Evolutionary conservation across 2,113 vertebrate genomes (phyloP).

Genomic region (Marmota monax): DNA sequence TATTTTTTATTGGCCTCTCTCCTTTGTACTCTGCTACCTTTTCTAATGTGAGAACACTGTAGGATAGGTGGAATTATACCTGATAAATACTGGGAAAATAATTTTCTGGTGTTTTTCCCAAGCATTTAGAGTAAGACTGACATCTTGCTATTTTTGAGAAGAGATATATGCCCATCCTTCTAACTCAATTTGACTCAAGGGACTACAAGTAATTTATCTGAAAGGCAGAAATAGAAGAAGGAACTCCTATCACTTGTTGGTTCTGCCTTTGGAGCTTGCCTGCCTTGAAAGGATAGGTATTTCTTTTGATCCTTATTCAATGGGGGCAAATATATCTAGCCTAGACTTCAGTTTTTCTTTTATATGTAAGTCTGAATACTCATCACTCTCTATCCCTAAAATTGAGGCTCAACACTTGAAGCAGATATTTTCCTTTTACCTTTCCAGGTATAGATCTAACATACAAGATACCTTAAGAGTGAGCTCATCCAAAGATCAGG

Average conservation of each 20-base stretch:
- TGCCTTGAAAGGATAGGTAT: neutral
- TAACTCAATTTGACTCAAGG: neutral
- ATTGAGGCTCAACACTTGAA: neutral
- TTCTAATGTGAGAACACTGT: neutral
- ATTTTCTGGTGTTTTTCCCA: neutral
- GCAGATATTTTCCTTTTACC: neutral
- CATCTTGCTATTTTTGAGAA: neutral
- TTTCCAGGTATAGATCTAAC: neutral
- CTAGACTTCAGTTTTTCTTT: neutral
- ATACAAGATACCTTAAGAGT: neutral
- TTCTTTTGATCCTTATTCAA: neutral
- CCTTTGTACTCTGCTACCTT: neutral
- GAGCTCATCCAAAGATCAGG: neutral
- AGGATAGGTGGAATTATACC: neutral
- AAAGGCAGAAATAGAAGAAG: neutral
- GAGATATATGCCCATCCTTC: neutral
- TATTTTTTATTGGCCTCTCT: neutral
- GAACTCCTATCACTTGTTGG: neutral
- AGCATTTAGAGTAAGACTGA: neutral
- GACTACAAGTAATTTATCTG: neutral
- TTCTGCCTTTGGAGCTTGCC: neutral
- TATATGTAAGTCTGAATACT: neutral
- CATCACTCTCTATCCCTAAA: neutral
- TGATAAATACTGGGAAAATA: neutral
- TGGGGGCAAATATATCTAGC: neutral